Evolutionary conservation across 2,797 vertebrate genomes (phyloP), one percentile per base, ranked within the genome.

Genomic region (Thaleichthys pacificus): DNA sequence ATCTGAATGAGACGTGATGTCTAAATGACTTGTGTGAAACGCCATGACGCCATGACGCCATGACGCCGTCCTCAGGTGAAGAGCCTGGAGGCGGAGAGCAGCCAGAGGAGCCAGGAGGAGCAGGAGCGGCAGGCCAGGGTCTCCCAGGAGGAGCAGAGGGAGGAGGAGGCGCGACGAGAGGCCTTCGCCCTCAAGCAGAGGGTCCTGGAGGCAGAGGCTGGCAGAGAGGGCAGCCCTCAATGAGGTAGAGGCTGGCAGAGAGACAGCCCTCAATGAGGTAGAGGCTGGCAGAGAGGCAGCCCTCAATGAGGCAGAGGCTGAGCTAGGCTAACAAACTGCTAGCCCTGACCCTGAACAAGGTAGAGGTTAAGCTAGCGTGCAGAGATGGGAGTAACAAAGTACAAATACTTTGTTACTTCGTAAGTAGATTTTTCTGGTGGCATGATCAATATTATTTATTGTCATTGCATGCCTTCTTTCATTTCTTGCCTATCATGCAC

Each of bases 201-300:
- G 79, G 77, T 87, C 1, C 80, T 91, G 1, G 89, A 93, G 82
- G 87, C 87, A 1, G 90, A 96, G 77, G 90, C 91, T 1, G 85
- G 90, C 74, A 82, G 75, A 26, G 91, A 95, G 8, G 8, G 83
- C 86, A 2, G 87, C 92, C 2, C 87, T 87, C 15, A 93, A 88
- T 74, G 93, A 96, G 94, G 95, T 95, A 84, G 8, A 77, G 77
- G 90, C 91, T 1, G 85, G 90, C 75, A 82, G 75, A 26, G 91
- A 95, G 8, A 83, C 86, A 2, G 87, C 92, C 2, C 87, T 87
- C 15, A 93, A 88, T 73, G 93, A 96, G 94, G 95, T 95, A 84
- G 8, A 77, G 77, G 90, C 91, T 1, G 85, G 90, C 75, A 82
- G 75, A 26, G 91, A 95, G 8, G 83, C 86, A 2, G 87, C 92